Base-by-base conservation (phyloP, 2,888 invertebrate species). In the Latrodectus elegans region DNA sequence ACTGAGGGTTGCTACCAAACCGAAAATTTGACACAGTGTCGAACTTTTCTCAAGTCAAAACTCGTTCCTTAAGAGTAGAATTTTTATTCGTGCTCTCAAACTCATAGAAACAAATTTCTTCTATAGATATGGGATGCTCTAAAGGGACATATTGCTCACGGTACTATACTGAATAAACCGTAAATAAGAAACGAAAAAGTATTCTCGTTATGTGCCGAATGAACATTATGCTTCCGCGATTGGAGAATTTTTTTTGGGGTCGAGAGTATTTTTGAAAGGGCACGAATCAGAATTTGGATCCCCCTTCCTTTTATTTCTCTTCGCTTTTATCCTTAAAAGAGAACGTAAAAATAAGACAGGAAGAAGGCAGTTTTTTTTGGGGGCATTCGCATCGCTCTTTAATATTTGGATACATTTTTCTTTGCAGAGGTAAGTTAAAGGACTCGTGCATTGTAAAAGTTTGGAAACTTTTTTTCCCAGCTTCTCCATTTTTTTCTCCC, bases 381-480 rank as follows among this genome's bases (percentile, higher is more conserved):
- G n/a, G 52, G 74, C 38, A 82, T 74, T 82, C 82, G 68, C 75
- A 82, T 75, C 55, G n/a, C 51, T 70, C 68, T 68, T 82, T 82
- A 74, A 82, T 75, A 82, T 82, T 82, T 38, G 52, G 67, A 15
- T 22, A 6, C 65, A 64, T 76, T 15, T 76, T 53, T 55, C 60
- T 14, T 17, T n/a, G 80, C n/a, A 49, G 55, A 38, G 72, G 72
- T 52, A 52, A 79, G n/a, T 17, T 74, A 71, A 22, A 22, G 53
- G 4, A 52, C 75, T 70, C 72, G 75, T 84, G 65, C 14, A 15
- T 22, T 15, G 77, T 51, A 26, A 65, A 17, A 80, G 81, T 77
- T 77, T 72, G 55, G n/a, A 86, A 86, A 86, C 86, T 81, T 86
- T 70, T 86, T 55, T 55, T 55, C 55, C 15, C 55, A 3, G 11